These are phyloP conservation scores for Cheilosia vernalis DNA, from an alignment of 2,888 invertebrate species.

Conservation along the genomic window DNA sequence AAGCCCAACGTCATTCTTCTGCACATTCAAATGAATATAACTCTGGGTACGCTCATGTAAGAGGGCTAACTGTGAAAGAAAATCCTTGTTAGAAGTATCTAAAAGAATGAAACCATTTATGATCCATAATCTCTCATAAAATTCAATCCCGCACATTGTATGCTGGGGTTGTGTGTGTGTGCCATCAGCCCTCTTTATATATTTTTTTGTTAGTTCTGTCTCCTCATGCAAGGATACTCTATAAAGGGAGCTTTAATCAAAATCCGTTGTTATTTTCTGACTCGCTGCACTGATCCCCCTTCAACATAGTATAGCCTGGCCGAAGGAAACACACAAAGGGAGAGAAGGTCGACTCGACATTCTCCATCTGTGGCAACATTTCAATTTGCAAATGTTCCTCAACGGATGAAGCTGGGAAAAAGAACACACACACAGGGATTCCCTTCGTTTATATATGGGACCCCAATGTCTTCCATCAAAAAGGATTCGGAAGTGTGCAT, in stretches of 20 bases:
- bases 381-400: slow-evolving; percentile 75
- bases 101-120: slow-evolving; percentile 81
- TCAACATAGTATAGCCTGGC: slow-evolving; percentile 32
- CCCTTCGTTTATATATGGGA: slow-evolving; percentile 16
- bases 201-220: slow-evolving; percentile 12
- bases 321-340: slow-evolving; percentile 20
- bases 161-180: slow-evolving; percentile 69
- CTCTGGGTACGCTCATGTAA: slow-evolving; percentile 22
- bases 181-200: slow-evolving; percentile 47
- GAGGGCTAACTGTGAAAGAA: slow-evolving; percentile 27
- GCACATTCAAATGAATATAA: slow-evolving; percentile 41
- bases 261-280: slow-evolving; percentile 86
- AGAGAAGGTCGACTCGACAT: slow-evolving; percentile 67
- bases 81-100: slow-evolving; percentile 50
- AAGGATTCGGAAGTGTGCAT: slow-evolving; percentile 71
- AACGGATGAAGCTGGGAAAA: slow-evolving; percentile 70
- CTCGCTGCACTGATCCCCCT: slow-evolving; percentile 85
- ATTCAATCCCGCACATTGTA: slow-evolving; percentile 79
- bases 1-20: slow-evolving; percentile 36
- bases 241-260: slow-evolving; percentile 84
- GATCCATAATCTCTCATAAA: slow-evolving; percentile 83
- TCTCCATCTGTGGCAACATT: slow-evolving; percentile 75
- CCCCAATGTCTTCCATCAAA: slow-evolving; percentile 69
- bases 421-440: slow-evolving; percentile 52
- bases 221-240: slow-evolving; percentile 71